Evolutionary conservation across 2,113 vertebrate species (phyloP).

Genomic region (Glaucomys volans): DNA sequence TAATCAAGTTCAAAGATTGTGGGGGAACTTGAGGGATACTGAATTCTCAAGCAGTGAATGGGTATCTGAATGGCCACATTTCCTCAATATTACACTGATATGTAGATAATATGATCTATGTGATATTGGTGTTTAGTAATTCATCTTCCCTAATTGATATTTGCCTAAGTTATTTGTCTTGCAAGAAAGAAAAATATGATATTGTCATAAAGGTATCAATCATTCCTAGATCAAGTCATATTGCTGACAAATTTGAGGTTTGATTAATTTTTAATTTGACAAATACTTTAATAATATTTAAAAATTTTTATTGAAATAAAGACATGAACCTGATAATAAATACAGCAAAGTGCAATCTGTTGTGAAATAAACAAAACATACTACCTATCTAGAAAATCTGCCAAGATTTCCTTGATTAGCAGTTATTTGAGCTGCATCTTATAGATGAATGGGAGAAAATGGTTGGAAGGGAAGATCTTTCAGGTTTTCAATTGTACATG

Average conservation of each 20-base stretch:
- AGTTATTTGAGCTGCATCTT: neutral
- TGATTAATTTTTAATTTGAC: neutral
- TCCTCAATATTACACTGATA: neutral
- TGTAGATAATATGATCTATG: neutral
- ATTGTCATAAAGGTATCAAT: neutral
- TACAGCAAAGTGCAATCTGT: neutral
- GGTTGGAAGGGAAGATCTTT: neutral
- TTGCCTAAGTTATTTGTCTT: neutral
- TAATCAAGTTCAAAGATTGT: neutral
- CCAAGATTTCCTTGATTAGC: neutral
- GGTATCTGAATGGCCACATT: neutral
- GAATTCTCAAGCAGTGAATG: neutral
- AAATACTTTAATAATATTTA: neutral
- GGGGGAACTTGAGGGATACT: neutral
- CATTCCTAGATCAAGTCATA: neutral
- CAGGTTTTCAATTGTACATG: neutral
- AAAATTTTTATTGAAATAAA: neutral
- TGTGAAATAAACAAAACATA: neutral
- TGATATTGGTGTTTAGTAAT: neutral
- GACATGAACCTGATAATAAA: neutral
- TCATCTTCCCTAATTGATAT: neutral
- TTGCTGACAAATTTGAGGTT: neutral
- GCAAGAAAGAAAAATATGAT: neutral
- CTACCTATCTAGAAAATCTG: neutral
- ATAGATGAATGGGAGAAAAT: neutral